These are phyloP conservation scores for Anthonomus grandis DNA, from an alignment of 1,140 invertebrate species.

Conservation along the genomic window DNA sequence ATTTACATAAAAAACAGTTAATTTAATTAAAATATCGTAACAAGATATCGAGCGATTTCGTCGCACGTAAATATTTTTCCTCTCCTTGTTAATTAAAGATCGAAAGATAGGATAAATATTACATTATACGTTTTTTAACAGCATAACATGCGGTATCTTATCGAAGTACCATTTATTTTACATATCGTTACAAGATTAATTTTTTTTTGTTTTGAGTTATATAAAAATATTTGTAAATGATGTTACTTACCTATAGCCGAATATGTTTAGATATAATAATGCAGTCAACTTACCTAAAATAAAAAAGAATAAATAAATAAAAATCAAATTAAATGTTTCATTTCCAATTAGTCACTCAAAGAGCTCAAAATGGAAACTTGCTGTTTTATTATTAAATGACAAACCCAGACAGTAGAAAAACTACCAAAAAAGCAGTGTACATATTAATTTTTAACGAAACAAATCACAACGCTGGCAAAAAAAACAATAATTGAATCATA, in stretches of 20 bases:
- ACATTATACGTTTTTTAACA: conserved; percentile 6
- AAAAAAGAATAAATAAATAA: too few relatives aligned
- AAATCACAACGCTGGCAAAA: conserved; percentile 1
- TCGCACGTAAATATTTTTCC: conserved; percentile 6
- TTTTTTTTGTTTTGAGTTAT: too few relatives aligned
- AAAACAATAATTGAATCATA: conserved; percentile 9
- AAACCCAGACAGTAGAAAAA: neutral
- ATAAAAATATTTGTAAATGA: too few relatives aligned
- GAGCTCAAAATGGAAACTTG: too few relatives aligned
- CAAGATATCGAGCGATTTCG: conserved; percentile 13
- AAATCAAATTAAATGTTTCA: too few relatives aligned
- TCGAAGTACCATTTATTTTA: conserved; percentile 4
- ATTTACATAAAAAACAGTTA: conserved; percentile 11
- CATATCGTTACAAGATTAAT: neutral
- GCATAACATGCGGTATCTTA: conserved; percentile 1
- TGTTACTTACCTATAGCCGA: too few relatives aligned
- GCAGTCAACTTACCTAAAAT: too few relatives aligned
- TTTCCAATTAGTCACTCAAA: too few relatives aligned
- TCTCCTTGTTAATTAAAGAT: conserved; percentile 25
- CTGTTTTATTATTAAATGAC: conserved; percentile 9
- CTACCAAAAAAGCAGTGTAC: neutral
- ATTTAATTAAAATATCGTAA: conserved; percentile 16
- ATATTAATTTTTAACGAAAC: conserved; percentile 17
- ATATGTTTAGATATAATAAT: too few relatives aligned
- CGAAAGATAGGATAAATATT: conserved; percentile 19